These are phyloP conservation scores for Apeira syringaria DNA, from an alignment of 2,888 invertebrate genomes.

Conservation along the genomic window DNA sequence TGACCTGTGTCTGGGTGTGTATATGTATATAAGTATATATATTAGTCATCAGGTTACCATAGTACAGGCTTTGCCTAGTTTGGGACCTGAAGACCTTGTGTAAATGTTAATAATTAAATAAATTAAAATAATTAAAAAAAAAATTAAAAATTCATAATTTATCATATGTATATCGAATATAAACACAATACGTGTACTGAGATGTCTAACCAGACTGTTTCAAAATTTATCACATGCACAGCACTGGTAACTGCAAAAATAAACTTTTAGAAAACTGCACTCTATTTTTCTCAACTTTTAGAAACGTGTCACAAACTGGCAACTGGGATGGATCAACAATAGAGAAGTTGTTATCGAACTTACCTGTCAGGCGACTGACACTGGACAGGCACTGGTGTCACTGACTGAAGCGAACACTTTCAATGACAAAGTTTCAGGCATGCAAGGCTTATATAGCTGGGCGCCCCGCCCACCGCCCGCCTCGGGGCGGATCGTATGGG, in stretches of 20 bases:
- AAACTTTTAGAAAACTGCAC: slow-evolving; percentile 1
- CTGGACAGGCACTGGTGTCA: slow-evolving; percentile 45
- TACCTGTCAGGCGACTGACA: slow-evolving; percentile 46
- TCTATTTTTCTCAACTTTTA: slow-evolving; percentile 7
- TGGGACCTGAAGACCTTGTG: too few species aligned
- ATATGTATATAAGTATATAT: too few species aligned
- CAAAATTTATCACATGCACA: not conserved
- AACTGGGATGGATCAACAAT: slow-evolving; percentile 10
- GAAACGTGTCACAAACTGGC: slow-evolving; percentile 6
- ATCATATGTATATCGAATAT: too few species aligned
- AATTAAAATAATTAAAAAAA: too few species aligned
- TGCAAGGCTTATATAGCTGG: slow-evolving; percentile 71
- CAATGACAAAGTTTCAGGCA: slow-evolving; percentile 71
- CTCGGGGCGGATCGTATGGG: slow-evolving; percentile 57
- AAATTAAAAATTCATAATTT: too few species aligned
- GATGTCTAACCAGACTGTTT: too few species aligned
- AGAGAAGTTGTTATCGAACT: slow-evolving; percentile 39
- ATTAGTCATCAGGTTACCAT: too few species aligned
- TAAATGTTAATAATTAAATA: too few species aligned
- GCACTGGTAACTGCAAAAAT: not conserved
- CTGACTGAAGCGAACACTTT: slow-evolving; percentile 67
- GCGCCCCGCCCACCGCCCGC: slow-evolving; percentile 74
- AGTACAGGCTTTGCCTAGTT: too few species aligned
- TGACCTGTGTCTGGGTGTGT: too few species aligned
- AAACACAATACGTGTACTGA: too few species aligned